These are phyloP conservation scores for Ylistrum balloti DNA, from an alignment of 1,140 invertebrate species.

Conservation along the genomic window DNA sequence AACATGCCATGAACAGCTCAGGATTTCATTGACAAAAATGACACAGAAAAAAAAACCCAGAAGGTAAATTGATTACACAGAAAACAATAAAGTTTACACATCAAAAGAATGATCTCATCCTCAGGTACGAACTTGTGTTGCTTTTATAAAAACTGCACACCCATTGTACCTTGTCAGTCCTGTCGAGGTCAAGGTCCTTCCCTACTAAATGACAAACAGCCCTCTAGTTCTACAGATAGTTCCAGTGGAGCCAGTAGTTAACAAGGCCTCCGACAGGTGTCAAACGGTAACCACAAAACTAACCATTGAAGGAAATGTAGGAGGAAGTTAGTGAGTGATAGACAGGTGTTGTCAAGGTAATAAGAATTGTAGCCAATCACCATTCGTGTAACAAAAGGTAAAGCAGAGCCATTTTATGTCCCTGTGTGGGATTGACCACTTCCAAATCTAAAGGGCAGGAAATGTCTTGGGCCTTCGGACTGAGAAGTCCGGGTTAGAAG, in stretches of 20 bases:
- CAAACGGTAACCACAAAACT: not conserved
- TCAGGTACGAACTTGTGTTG: not conserved
- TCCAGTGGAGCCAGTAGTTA: not conserved
- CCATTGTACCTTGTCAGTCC: slow-evolving; percentile 10
- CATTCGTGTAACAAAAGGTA: not conserved
- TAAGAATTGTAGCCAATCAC: not conserved
- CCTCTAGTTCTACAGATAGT: not conserved
- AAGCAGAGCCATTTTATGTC: not conserved
- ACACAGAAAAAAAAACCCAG: not conserved
- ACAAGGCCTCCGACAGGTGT: not conserved
- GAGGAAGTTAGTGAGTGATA: not conserved
- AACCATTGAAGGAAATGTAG: slow-evolving; percentile 22
- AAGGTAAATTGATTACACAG: slow-evolving; percentile 20
- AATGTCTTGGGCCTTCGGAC: not conserved
- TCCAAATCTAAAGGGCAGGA: not conserved
- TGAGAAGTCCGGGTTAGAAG: no score
- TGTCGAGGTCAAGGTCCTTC: not conserved
- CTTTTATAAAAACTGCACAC: not conserved
- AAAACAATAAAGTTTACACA: not conserved
- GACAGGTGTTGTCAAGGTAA: not conserved
- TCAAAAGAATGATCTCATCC: slow-evolving; percentile 38
- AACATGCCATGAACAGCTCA: not conserved
- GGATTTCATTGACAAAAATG: not conserved
- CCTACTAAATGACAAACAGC: not conserved
- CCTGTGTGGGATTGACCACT: not conserved